These are phyloP conservation scores for Anoplolepis gracilipes DNA, from an alignment of 1,140 invertebrate genomes.

Conservation along the genomic window DNA sequence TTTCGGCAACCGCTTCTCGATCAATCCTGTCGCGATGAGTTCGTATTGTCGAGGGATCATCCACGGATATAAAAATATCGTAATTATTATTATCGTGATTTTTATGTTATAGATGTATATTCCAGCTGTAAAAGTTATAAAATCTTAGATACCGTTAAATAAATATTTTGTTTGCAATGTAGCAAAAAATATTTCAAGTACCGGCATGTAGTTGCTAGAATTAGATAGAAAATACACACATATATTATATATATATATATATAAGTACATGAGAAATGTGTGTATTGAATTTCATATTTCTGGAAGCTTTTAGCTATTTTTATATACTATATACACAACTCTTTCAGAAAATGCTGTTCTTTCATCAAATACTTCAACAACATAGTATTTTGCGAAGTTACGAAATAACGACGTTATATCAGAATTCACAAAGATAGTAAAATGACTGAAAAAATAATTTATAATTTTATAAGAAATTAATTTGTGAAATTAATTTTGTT, in stretches of 20 bases:
- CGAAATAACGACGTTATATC: not conserved
- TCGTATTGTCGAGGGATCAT: conserved; percentile 9
- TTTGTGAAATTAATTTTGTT: not conserved
- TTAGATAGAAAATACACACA: not conserved
- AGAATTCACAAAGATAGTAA: not conserved
- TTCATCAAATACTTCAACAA: conserved; percentile 3
- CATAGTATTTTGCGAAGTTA: not conserved
- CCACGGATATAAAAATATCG: not conserved
- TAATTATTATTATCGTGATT: not conserved
- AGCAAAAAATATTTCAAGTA: not conserved
- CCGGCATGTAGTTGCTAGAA: not conserved
- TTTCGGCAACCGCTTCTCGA: not conserved
- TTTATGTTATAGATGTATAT: not conserved
- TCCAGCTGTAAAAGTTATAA: not conserved
- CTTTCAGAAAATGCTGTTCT: not conserved
- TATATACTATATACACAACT: not conserved
- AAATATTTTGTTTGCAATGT: not conserved
- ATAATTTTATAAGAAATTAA: not conserved
- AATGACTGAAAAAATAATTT: not conserved
- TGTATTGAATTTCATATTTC: conserved; percentile 30
- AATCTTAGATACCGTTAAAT: not conserved
- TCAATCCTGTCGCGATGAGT: not conserved
- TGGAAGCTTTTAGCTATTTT: conserved; percentile 17
- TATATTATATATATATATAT: not conserved
- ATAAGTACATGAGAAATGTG: not conserved